Conservation (phyloP, 2,888 invertebrate species). For the Cataglyphis albicans region DNA sequence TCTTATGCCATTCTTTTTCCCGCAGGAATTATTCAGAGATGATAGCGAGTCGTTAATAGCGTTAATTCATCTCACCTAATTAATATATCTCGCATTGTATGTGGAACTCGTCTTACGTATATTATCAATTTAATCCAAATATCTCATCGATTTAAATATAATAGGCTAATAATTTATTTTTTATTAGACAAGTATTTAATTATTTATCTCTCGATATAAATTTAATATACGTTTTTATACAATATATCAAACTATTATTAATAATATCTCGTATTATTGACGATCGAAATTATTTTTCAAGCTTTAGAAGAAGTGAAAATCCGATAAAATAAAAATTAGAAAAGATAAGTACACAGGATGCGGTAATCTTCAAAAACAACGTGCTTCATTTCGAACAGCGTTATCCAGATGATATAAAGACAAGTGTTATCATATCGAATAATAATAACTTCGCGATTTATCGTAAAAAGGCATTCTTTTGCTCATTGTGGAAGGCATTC, state of each 20-base stretch:
- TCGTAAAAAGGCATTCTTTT: constrained; percentile 13
- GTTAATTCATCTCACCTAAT: not conserved
- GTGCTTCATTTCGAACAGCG: not conserved
- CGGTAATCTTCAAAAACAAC: constrained; percentile 20
- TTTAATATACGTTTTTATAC: not conserved
- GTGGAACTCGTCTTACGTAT: not conserved
- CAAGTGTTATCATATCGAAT: constrained; percentile 22
- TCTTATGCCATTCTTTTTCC: not conserved
- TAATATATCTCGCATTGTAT: not conserved
- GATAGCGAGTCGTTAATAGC: not conserved
- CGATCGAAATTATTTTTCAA: not conserved
- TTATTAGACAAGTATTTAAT: not conserved
- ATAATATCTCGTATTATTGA: not conserved
- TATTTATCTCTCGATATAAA: not conserved
- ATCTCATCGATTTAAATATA: not conserved
- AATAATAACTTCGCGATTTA: constrained; percentile 7
- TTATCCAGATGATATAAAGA: constrained; percentile 9
- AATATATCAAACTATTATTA: not conserved
- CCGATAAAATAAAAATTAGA: not conserved
- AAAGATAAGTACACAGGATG: constrained; percentile 34
- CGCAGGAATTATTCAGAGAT: not conserved
- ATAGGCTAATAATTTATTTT: not conserved
- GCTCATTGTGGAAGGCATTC: not conserved
- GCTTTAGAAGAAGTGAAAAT: constrained; percentile 7
- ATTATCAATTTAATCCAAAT: not conserved